Evolutionary conservation across 2,888 invertebrate genomes (phyloP), one percentile per base, ranked within the genome.

Genomic region (Epinotia nisella): DNA sequence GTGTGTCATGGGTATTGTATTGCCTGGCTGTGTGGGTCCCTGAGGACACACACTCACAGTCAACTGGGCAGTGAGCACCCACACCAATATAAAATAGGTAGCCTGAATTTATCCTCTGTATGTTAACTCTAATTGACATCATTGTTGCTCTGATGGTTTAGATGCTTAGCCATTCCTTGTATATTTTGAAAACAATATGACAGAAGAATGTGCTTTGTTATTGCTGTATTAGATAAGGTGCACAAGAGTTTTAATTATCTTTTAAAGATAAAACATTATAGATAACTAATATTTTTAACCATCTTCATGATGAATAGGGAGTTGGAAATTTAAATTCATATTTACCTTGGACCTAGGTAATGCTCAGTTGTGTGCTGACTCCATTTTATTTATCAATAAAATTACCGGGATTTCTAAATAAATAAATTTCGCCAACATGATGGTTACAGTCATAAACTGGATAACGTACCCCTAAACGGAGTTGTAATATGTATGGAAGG

Each of bases 1-100:
- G 91, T 90, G 91, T 91, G 91, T 85, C 89, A 61, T 78, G 64
- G 78, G 71, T n/a, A 49, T 49, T 45, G n/a, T 35, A 76, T 67
- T 77, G 56, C 71, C 67, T 68, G 58, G 76, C 71, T 75, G 70
- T 82, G 74, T 81, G 76, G 59, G 59, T 80, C 80, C 78, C 75
- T 78, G 67, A 79, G 77, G 77, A 75, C 70, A 75, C 74, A 78
- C 76, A 82, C 80, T 78, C 74, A 77, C 70, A 73, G 60, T 17
- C 61, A 65, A 64, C 10, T 59, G 68, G 62, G 49, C 67, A 59
- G 73, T 73, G 15, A 59, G 58, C 39, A 55, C 49, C 49, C 49
- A 49, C 49, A 49, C n/a, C 56, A 61, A 67, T 62, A 61, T 55
- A 67, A 66, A 62, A 62, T 72, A 62, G 69, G 68, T 62, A 68